Evolutionary conservation across 1,140 invertebrate species (phyloP).

Genomic region (Formica selysi): DNA sequence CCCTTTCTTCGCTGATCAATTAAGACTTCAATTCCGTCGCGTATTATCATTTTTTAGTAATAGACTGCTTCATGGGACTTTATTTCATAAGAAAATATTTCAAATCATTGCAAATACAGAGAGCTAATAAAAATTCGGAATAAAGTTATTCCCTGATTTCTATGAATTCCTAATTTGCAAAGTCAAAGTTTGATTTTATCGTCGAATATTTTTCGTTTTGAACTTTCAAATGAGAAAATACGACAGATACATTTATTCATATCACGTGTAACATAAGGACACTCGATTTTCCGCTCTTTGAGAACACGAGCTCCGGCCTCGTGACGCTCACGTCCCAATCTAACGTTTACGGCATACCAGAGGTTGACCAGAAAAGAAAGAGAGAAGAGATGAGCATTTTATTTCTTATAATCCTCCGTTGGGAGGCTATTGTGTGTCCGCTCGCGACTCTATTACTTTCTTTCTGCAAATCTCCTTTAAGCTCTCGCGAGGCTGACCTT

Average conservation of each 20-base stretch:
- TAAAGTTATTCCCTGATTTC: background rate
- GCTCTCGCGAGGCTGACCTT: background rate
- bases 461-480: slow-evolving; percentile 33
- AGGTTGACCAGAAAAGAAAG: background rate
- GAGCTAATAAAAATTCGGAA: background rate
- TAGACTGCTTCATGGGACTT: background rate
- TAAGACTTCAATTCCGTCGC: background rate
- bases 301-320: slow-evolving; percentile 6
- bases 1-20: background rate
- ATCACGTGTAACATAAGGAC: slow-evolving; percentile 14
- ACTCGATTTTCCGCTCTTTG: slow-evolving; percentile 6
- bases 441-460: slow-evolving; percentile 21
- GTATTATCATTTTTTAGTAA: slow-evolving; percentile 30
- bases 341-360: slow-evolving; percentile 12
- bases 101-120: background rate
- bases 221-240: background rate
- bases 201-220: background rate
- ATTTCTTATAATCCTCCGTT: slow-evolving; percentile 9
- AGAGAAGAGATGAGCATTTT: slow-evolving; percentile 2
- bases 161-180: background rate
- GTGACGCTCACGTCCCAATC: background rate
- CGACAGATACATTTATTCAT: slow-evolving; percentile 11
- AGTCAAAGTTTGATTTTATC: background rate
- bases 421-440: background rate
- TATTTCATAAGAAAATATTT: background rate